Evolutionary conservation across 30 jellyfish, hydroid and myxozoan genomes (phyloP).

Genomic region (Turritopsis rubra): DNA sequence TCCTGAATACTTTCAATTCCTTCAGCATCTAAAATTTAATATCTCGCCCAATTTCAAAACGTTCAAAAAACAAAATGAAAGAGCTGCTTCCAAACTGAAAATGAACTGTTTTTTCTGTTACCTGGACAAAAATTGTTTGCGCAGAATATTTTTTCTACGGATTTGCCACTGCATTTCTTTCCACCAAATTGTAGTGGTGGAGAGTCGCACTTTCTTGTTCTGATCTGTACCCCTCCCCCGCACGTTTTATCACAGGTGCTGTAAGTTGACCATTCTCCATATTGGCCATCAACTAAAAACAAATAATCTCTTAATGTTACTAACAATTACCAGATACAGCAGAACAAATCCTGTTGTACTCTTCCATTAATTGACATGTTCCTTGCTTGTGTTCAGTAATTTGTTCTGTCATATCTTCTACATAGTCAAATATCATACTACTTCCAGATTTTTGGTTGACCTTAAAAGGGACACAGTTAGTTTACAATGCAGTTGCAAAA

Average conservation of each 20-base stretch:
- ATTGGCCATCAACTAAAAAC: background rate
- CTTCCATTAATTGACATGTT: no score
- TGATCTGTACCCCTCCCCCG: background rate
- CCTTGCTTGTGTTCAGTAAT: no score
- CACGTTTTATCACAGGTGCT: background rate
- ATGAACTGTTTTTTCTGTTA: no score
- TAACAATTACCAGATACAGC: no score
- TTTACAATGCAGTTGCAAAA: no score
- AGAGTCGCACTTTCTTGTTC: slow-evolving; percentile 1
- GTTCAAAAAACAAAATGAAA: background rate
- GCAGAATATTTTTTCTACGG: background rate
- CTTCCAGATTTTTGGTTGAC: no score
- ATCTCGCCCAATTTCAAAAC: background rate
- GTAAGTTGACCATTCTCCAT: background rate
- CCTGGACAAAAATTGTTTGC: background rate
- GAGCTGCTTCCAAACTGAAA: background rate
- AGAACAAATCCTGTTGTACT: no score
- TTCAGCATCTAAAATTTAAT: background rate
- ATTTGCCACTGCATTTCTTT: background rate
- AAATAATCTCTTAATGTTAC: background rate
- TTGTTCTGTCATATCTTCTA: no score
- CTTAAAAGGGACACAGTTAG: no score
- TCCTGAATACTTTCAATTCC: no score
- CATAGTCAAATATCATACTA: no score
- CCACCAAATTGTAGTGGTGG: background rate